Base-by-base conservation (phyloP, 2,113 vertebrate genomes). In the Clarias batrachus region DNA sequence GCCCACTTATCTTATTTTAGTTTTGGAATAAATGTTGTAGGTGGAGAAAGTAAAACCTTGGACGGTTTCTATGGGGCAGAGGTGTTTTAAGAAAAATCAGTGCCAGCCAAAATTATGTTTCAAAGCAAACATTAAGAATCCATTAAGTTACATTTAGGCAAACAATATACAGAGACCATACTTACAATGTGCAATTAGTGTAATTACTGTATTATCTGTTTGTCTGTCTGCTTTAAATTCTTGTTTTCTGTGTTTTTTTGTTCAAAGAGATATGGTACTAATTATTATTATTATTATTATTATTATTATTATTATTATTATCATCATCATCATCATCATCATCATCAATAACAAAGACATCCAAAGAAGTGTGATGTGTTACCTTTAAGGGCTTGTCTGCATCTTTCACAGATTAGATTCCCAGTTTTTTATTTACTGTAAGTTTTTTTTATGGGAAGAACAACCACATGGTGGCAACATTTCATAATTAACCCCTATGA, bases 391-490 rank as follows among this genome's bases (percentile, higher is more conserved):
- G 6, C 7, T 48, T 41, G 41, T 41, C 48, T 48, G 48, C 48
- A 48, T 48, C 48, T 48, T 48, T 48, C 48, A 48, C 48, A 48
- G 7, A 27, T 70, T 33, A 33, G 2, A 14, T 70, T 70, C 27
- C 21, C 10, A 71, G 19, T 71, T 21, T 7, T 33, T 14, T 3
- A 37, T 70, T 70, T 70, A 1, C 13, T 3, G 12, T 66, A 2
- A 30, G 3, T 30, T 27, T 27, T 27, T 66, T 66, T 66, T 66
- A 27, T 21, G 3, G 17, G 19, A 73, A 74, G 19, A 23, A 57
- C 76, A 80, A 14, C 78, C 78, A 80, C 56, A 23, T 80, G 78
- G 78, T 80, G 78, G 78, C 78, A 80, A 60, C 27, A 80, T 80
- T 80, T 80, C 11, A 13, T 57, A 80, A 60, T 59, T 21, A 9